Conservation (phyloP, 2,888 invertebrate species). For the Watsonalla cultraria region DNA sequence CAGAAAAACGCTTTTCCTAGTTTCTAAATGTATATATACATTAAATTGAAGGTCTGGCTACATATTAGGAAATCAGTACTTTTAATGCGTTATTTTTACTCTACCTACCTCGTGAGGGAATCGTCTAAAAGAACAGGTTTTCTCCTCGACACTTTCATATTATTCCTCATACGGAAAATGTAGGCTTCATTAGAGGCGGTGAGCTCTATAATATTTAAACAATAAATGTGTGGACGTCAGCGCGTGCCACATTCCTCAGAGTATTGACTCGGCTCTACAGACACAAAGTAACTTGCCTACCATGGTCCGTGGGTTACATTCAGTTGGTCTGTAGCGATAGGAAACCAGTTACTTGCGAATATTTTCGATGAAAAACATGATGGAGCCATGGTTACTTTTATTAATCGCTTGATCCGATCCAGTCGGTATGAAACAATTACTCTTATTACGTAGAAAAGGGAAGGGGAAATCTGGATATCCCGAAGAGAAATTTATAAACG, state of each 20-base stretch:
- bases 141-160: background rate
- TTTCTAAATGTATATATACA: no score
- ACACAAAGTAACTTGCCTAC: conserved; percentile 49
- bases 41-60: no score
- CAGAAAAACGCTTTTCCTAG: no score
- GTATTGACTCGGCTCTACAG: conserved; percentile 54
- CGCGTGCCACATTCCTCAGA: conserved; percentile 61
- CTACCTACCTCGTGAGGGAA: no score
- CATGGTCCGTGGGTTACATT: conserved; percentile 19
- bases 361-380: background rate
- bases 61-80: no score
- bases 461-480: no score
- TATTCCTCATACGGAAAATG: background rate
- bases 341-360: conserved; percentile 9
- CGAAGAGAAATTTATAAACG: no score
- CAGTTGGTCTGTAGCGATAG: conserved; percentile 23
- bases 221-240: conserved; percentile 21
- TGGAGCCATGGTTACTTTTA: background rate
- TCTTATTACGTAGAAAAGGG: no score
- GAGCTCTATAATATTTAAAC: conserved; percentile 27
- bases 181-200: background rate
- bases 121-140: no score
- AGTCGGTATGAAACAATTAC: no score
- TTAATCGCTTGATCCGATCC: no score
- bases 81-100: no score